These are phyloP conservation scores for Diprion similis DNA, from an alignment of 1,140 invertebrate genomes.

Conservation along the genomic window DNA sequence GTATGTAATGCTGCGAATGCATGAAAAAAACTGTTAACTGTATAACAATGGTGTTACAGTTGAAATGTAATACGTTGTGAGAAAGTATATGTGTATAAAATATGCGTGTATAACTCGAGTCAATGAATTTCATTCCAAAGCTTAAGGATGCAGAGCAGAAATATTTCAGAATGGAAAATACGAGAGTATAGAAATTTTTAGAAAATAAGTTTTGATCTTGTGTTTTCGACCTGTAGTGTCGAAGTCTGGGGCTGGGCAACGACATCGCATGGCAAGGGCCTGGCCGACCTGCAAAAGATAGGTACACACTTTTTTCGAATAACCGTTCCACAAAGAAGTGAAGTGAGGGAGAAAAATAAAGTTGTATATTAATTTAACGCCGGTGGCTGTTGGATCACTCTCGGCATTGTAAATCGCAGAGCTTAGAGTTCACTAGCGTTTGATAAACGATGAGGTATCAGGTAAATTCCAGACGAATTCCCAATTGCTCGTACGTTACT, in stretches of 20 bases:
- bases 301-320: slow-evolving; percentile 41
- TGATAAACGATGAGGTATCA: not conserved
- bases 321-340: not conserved
- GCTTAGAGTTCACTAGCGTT: too few relatives aligned
- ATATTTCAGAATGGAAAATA: slow-evolving; percentile 16
- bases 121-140: slow-evolving; percentile 36
- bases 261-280: slow-evolving; percentile 61
- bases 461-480: not conserved
- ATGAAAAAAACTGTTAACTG: slow-evolving; percentile 25
- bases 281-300: slow-evolving; percentile 60
- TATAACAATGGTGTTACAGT: slow-evolving; percentile 24
- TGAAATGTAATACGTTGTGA: not conserved
- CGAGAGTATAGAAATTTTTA: slow-evolving; percentile 8
- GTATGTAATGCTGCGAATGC: slow-evolving; percentile 30
- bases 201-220: slow-evolving; percentile 33
- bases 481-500: not conserved
- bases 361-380: not conserved
- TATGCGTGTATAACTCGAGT: slow-evolving; percentile 23
- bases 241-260: slow-evolving; percentile 61
- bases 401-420: too few relatives aligned
- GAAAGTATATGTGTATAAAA: too few relatives aligned
- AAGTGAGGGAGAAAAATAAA: not conserved
- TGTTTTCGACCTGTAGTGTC: slow-evolving; percentile 61
- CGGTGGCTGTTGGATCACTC: not conserved
- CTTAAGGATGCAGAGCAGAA: slow-evolving; percentile 39